phyloP scores from a whole-genome alignment of 1,140 invertebrate genomes.

The Rhopalosiphum padi region DNA sequence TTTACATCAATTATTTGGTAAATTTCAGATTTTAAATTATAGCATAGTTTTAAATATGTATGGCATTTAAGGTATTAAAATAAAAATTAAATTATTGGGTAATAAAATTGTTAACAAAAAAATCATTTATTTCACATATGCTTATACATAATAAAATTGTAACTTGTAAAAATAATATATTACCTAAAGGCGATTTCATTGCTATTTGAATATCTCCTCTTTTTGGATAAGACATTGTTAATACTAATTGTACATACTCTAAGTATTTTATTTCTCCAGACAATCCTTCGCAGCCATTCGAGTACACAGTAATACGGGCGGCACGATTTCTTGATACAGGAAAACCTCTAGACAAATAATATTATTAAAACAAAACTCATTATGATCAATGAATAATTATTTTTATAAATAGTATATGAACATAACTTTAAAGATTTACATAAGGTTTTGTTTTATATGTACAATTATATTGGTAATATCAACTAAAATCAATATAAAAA shows the following conservation, averaged over 20 bases:
- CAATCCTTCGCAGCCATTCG: constrained; percentile 64
- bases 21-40: too few species aligned
- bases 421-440: too few species aligned
- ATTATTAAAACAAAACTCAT: not conserved
- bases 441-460: not conserved
- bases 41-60: too few species aligned
- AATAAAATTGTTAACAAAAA: too few species aligned
- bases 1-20: too few species aligned
- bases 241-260: constrained; percentile 81
- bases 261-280: constrained; percentile 71
- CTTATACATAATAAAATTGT: not conserved
- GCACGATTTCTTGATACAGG: not conserved
- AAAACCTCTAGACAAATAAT: not conserved
- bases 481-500: not conserved
- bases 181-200: constrained; percentile 75
- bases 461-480: not conserved
- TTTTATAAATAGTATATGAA: too few species aligned
- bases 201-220: constrained; percentile 78
- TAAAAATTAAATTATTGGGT: too few species aligned
- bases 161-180: not conserved
- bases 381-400: not conserved
- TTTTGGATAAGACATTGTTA: constrained; percentile 72
- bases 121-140: too few species aligned
- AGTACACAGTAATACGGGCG: constrained; percentile 57
- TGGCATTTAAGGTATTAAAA: too few species aligned